These are phyloP conservation scores for Oxygymnocypris stewartii DNA, from an alignment of 2,113 vertebrate species.

Conservation along the genomic window DNA sequence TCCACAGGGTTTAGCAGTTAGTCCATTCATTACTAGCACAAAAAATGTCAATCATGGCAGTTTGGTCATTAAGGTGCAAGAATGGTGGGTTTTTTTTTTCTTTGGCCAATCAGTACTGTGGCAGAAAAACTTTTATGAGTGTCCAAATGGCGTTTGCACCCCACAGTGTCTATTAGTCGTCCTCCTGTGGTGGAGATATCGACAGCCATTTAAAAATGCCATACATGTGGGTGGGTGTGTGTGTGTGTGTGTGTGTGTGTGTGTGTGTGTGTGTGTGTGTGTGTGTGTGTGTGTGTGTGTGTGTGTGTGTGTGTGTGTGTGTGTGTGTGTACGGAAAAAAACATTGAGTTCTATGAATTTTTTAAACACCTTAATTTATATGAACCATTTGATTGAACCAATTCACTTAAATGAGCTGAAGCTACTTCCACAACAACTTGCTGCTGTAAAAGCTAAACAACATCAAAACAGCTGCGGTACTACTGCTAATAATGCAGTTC, in stretches of 20 bases:
- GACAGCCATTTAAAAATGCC: conserved; percentile 44
- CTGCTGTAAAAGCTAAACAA: background rate
- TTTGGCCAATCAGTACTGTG: conserved; percentile 13
- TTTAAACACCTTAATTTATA: background rate
- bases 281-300: too few species aligned
- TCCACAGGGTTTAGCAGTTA: conserved; percentile 9
- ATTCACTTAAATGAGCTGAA: background rate
- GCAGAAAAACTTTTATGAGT: conserved; percentile 16
- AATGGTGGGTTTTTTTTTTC: background rate
- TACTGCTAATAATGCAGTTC: background rate
- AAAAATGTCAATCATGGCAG: conserved; percentile 28
- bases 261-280: too few species aligned
- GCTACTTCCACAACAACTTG: background rate
- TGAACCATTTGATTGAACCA: background rate
- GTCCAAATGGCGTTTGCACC: conserved; percentile 18
- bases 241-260: too few species aligned
- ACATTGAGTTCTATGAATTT: background rate
- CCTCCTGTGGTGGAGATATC: conserved; percentile 29
- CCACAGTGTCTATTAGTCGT: conserved; percentile 28
- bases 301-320: too few species aligned
- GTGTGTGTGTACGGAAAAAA: background rate
- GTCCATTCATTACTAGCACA: conserved; percentile 20
- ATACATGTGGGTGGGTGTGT: too few species aligned
- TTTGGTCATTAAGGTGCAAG: background rate
- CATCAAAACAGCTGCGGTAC: background rate